Evolutionary conservation across 2,888 invertebrate species (phyloP).

Genomic region (Hydropsyche betteni): DNA sequence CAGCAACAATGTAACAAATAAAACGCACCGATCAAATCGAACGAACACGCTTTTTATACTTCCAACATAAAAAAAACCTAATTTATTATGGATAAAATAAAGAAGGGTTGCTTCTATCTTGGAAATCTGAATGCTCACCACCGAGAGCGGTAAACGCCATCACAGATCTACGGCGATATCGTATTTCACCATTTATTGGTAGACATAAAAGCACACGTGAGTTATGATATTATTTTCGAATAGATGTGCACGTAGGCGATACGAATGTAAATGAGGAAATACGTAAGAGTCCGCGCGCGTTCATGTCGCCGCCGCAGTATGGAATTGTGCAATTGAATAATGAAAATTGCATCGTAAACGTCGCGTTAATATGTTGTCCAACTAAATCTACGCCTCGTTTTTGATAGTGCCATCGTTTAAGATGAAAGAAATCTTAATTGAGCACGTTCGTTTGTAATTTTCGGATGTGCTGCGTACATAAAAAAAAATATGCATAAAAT

Average conservation of each 20-base stretch:
- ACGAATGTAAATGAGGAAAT: conserved; percentile 13
- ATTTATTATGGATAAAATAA: conserved; percentile 27
- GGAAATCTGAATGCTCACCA: conserved; percentile 32
- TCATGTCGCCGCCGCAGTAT: too few relatives aligned
- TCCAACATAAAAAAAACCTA: neutral
- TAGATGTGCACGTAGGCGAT: conserved; percentile 13
- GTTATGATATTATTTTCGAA: conserved; percentile 26
- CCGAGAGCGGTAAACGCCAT: conserved; percentile 33
- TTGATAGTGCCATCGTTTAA: too few relatives aligned
- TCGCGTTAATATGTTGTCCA: neutral
- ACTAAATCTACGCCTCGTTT: too few relatives aligned
- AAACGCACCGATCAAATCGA: neutral
- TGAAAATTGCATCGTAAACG: conserved; percentile 17
- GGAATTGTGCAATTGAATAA: neutral
- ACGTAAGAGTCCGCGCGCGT: too few relatives aligned
- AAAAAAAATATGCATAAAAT: too few relatives aligned
- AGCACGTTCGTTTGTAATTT: too few relatives aligned
- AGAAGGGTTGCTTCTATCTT: conserved; percentile 37
- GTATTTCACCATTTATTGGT: conserved; percentile 37
- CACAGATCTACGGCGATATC: conserved; percentile 30
- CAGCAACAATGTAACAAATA: too few relatives aligned
- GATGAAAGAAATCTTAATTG: too few relatives aligned
- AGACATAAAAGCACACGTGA: conserved; percentile 30
- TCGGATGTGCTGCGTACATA: too few relatives aligned
- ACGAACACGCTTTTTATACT: neutral